Base-by-base conservation (phyloP, 2,797 vertebrate species). In the Menidia menidia region DNA sequence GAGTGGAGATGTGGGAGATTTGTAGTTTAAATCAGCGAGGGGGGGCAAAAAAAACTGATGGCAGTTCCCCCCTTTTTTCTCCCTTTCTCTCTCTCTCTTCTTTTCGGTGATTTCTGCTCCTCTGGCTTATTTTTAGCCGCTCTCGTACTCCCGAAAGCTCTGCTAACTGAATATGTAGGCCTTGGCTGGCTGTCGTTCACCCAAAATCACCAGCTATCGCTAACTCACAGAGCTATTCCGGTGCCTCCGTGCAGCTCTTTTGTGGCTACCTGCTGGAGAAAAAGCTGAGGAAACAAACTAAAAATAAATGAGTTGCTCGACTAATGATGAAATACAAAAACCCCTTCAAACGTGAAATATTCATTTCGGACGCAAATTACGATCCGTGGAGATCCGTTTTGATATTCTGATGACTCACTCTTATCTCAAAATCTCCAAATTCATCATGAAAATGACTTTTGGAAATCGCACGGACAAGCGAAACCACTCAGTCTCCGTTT, bases 1-100 rank as follows among this genome's bases (percentile, higher is more conserved):
- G 90, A 93, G 93, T 67, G 76, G 83, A 91, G 83, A 86, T 82
- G 85, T 94, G 93, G 93, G 94, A 93, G 94, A 93, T 90, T 81
- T 89, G 85, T 86, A 81, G 85, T 78, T 89, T 82, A 88, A 92
- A 88, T 90, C 85, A 87, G 94, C 92, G 93, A 95, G 95, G 94
- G 95, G 95, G 92, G 94, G n/a, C n/a, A n/a, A 80, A 89, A 80
- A 80, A 77, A 68, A 53, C 85, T 89, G 87, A 84, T 90, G 83
- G 83, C 84, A 84, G 85, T 81, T 84, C 89, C 85, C 82, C 83
- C 80, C 77, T 75, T 71, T 42, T 59, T 52, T 32, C 50, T 61
- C 31, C 16, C 43, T 30, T 73, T 44, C 57, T 68, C 60, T 63
- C 47, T 30, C 81, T 78, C 71, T 77, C 58, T 76, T 45, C 45